These are phyloP conservation scores for Oligia latruncula DNA, from an alignment of 2,888 invertebrate species.

Conservation along the genomic window DNA sequence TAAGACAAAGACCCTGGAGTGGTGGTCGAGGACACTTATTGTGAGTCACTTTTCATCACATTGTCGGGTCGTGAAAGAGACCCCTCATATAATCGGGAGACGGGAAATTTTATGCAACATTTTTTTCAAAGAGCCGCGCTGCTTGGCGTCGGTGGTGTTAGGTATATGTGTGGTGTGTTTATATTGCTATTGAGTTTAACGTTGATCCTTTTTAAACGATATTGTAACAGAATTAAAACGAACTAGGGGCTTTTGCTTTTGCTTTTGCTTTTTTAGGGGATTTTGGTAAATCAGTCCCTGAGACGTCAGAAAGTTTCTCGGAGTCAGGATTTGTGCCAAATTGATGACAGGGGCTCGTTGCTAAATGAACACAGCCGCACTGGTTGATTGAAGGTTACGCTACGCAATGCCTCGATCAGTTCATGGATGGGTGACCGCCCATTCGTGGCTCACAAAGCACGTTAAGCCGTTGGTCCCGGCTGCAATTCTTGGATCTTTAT, in stretches of 20 bases:
- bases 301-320: not conserved
- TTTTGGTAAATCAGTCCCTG: no score
- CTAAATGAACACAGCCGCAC: not conserved
- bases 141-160: not conserved
- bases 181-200: not conserved
- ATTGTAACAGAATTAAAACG: not conserved
- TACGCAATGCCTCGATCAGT: not conserved
- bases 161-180: not conserved
- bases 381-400: not conserved
- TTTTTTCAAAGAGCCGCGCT: conserved; percentile 42
- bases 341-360: not conserved
- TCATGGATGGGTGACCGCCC: not conserved
- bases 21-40: conserved; percentile 64
- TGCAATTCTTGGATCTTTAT: not conserved
- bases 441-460: no score
- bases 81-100: conserved; percentile 50
- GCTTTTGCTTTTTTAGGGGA: no score
- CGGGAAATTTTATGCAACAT: conserved; percentile 43
- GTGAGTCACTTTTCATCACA: conserved; percentile 68
- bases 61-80: conserved; percentile 61
- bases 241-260: no score
- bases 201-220: not conserved
- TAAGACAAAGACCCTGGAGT: conserved; percentile 65
- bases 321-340: not conserved
- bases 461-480: not conserved